phyloP scores from a whole-genome alignment of 1,140 invertebrate genomes.

The Drosophila orosa region DNA sequence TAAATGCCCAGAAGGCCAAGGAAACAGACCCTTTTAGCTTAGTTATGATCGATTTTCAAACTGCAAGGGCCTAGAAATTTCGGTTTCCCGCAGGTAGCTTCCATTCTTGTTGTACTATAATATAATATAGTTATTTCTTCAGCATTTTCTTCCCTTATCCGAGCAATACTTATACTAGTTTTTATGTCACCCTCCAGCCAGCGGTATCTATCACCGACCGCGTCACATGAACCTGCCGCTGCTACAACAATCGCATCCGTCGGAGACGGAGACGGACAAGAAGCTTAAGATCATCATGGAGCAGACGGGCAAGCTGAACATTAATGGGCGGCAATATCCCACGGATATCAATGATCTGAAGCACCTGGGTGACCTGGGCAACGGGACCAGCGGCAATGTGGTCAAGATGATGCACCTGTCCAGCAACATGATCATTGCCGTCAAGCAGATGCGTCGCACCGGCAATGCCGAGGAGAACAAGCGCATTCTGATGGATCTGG shows the following conservation, averaged over 20 bases:
- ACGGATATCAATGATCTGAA: conserved; percentile 95
- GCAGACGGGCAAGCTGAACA: conserved; percentile 92
- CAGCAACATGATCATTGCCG: conserved; percentile 94
- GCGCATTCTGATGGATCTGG: conserved; percentile 98
- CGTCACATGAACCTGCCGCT: conserved; percentile 61
- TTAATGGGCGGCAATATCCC: conserved; percentile 91
- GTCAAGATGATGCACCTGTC: conserved; percentile 97
- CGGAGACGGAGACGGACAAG: conserved; percentile 84
- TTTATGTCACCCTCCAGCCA: conserved; percentile 1
- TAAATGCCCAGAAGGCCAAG: background rate
- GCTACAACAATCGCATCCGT: conserved; percentile 74
- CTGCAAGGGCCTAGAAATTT: background rate
- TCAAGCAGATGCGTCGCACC: conserved; percentile 99
- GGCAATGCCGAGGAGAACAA: conserved; percentile 99
- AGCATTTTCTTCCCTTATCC: too few species aligned
- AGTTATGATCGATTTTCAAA: too few species aligned
- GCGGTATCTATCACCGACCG: conserved; percentile 37
- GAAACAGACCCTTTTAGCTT: background rate
- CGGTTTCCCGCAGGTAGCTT: too few species aligned
- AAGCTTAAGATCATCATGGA: conserved; percentile 85
- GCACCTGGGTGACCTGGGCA: conserved; percentile 95
- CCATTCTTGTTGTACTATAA: too few species aligned
- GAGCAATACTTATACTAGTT: background rate
- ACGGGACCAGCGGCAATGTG: conserved; percentile 98
- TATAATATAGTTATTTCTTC: background rate